phyloP scores from a whole-genome alignment of 1,140 invertebrate species.

The Cyclina sinensis region DNA sequence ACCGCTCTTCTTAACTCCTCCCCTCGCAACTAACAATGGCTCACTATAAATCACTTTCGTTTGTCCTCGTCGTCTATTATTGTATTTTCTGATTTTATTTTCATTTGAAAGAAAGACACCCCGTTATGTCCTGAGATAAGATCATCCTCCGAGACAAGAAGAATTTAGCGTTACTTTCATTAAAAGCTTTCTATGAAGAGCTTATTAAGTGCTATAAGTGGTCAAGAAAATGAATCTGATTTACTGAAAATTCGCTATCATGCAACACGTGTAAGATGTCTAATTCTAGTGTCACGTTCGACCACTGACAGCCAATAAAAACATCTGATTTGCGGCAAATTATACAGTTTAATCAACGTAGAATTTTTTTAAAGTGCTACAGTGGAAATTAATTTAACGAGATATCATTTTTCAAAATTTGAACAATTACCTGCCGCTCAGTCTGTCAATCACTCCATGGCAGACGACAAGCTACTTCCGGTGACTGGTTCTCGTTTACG shows the following conservation, averaged over 20 bases:
- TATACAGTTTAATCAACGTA: constrained; percentile 14
- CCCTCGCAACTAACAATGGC: constrained; percentile 8
- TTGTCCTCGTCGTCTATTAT: constrained; percentile 12
- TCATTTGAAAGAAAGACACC: neutral
- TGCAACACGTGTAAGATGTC: constrained; percentile 28
- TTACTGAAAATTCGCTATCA: neutral
- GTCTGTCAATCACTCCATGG: constrained; percentile 31
- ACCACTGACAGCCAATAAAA: constrained; percentile 13
- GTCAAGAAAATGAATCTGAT: neutral
- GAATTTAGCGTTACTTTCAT: too few species aligned
- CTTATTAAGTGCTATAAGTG: too few species aligned
- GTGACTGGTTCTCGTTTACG: constrained; percentile 20
- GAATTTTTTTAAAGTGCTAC: constrained; percentile 2
- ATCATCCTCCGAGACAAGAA: too few species aligned
- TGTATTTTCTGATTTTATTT: neutral
- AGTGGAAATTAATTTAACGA: constrained; percentile 39
- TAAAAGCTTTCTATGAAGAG: too few species aligned
- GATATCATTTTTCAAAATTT: constrained; percentile 27
- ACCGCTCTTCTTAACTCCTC: constrained; percentile 24
- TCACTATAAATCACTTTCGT: constrained; percentile 54
- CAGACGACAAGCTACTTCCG: constrained; percentile 50
- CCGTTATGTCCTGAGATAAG: neutral
- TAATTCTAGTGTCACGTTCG: neutral
- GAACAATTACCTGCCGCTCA: constrained; percentile 37
- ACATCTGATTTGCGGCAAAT: constrained; percentile 12